Evolutionary conservation across 92 coral and sea anemone genomes (phyloP).

Genomic region (Plumapathes pennacea): DNA sequence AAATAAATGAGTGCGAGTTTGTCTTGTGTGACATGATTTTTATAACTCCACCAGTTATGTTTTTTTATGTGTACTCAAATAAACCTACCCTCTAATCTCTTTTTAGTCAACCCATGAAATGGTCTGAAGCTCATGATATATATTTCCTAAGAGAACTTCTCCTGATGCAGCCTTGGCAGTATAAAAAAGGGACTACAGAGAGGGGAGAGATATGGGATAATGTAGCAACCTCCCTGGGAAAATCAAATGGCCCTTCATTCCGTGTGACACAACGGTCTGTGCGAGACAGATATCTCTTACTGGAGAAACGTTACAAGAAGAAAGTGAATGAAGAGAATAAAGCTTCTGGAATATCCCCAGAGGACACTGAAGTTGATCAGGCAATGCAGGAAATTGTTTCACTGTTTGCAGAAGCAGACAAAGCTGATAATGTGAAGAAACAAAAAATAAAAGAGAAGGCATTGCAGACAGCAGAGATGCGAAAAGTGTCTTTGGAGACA

Average conservation of each 20-base stretch:
- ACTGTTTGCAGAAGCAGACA: constrained; percentile 44
- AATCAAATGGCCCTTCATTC: too few relatives aligned
- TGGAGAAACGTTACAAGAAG: constrained; percentile 43
- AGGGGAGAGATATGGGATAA: constrained; percentile 35
- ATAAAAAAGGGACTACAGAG: constrained; percentile 18
- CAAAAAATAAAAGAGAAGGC: constrained; percentile 11
- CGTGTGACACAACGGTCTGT: too few relatives aligned
- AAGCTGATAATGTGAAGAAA: constrained; percentile 13
- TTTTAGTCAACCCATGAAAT: constrained; percentile 55
- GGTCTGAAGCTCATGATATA: constrained; percentile 43
- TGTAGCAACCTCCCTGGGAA: too few relatives aligned
- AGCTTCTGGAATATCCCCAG: constrained; percentile 38
- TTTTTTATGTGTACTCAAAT: too few relatives aligned
- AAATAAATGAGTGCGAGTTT: too few relatives aligned
- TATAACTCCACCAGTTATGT: too few relatives aligned
- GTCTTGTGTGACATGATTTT: too few relatives aligned
- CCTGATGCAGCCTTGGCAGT: constrained; percentile 17
- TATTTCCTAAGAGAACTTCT: constrained; percentile 9
- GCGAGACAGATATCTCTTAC: constrained; percentile 37
- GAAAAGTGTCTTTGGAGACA: constrained; percentile 32
- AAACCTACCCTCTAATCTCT: too few relatives aligned
- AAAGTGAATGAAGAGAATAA: constrained; percentile 39
- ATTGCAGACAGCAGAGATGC: constrained; percentile 28
- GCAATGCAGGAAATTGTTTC: constrained; percentile 37
- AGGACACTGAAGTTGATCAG: constrained; percentile 28